Evolutionary conservation across 2,797 vertebrate species (phyloP), one percentile per base, ranked within the genome.

Genomic region (Amphiprion clarkii): DNA sequence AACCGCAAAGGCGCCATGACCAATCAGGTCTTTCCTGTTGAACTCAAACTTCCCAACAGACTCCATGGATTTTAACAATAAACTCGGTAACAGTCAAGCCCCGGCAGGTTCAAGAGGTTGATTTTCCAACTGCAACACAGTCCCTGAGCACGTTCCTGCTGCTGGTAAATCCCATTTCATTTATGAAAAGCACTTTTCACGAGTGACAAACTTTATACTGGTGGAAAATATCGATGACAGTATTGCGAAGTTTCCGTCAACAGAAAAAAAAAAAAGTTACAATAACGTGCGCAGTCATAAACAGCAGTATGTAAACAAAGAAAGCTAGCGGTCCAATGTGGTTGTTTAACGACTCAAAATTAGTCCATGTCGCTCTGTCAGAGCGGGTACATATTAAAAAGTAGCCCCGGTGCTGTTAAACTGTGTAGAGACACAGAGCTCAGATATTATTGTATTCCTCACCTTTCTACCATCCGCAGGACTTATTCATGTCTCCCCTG

Each of bases 1-100:
- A 72, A 99, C 97, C 0, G 97, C 98, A 87, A 99, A 99, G 54
- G 97, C 97, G 17, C 98, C 98, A 81, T 99, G 97, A 25, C 98
- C 98, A 85, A 99, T 97, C 77, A 99, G 88, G 89, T 99, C 96
- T 88, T 97, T 99, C 91, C 96, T 95, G 88, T 93, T 98, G 93
- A 99, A 98, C 96, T 98, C 97, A 94, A 97, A 99, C 85, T 95
- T 97, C 73, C 98, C 98, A 85, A 99, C 93, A 36, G 93, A 93
- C 95, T 99, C 98, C 95, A 98, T 96, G 83, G 71, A 56, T 29
- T 36, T 77, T 27, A 21, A 25, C 31, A 65, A 10, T 21, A 53
- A 71, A 66, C 13, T 46, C 27, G 42, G 23, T 62, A 33, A 11
- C 53, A 71, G 67, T 74, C 36, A 39, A 39, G 31, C 81, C 56